These are phyloP conservation scores for Tinea pellionella DNA, from an alignment of 2,888 invertebrate species.

Conservation along the genomic window DNA sequence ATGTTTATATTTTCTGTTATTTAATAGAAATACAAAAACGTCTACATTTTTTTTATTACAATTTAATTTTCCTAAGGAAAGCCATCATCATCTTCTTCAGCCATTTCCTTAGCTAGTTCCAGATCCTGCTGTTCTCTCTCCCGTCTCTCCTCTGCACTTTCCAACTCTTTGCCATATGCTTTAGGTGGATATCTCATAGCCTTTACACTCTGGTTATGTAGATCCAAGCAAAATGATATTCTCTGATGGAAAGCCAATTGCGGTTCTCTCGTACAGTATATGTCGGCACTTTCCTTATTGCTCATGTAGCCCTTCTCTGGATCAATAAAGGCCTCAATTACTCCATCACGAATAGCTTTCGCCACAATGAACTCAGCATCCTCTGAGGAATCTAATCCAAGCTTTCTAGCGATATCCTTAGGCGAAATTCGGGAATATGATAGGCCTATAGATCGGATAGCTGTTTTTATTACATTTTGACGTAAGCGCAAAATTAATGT, in stretches of 20 bases:
- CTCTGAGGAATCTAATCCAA: slow-evolving; percentile 93
- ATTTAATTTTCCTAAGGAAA: slow-evolving; percentile 53
- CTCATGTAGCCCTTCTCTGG: slow-evolving; percentile 97
- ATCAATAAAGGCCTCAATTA: slow-evolving; percentile 97
- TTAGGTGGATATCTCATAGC: slow-evolving; percentile 99
- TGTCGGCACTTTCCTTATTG: slow-evolving; percentile 96
- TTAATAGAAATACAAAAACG: neutral
- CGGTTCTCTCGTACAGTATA: slow-evolving; percentile 97
- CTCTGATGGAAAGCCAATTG: slow-evolving; percentile 96
- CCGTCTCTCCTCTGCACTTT: slow-evolving; percentile 95
- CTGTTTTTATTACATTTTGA: slow-evolving; percentile 99
- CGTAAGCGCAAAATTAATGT: slow-evolving; percentile 94
- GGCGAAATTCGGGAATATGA: slow-evolving; percentile 97
- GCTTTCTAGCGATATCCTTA: slow-evolving; percentile 92
- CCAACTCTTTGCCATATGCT: slow-evolving; percentile 97
- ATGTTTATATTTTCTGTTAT: neutral
- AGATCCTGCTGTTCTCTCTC: slow-evolving; percentile 98
- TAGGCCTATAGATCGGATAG: slow-evolving; percentile 93
- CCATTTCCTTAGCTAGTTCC: slow-evolving; percentile 99
- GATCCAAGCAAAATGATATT: slow-evolving; percentile 96
- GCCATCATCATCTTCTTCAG: slow-evolving; percentile 98
- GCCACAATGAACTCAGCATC: slow-evolving; percentile 99
- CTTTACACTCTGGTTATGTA: slow-evolving; percentile 99
- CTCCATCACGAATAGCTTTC: slow-evolving; percentile 97
- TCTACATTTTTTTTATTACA: neutral